Conservation (phyloP, 2,113 vertebrate genomes). For the Fregata magnificens region DNA sequence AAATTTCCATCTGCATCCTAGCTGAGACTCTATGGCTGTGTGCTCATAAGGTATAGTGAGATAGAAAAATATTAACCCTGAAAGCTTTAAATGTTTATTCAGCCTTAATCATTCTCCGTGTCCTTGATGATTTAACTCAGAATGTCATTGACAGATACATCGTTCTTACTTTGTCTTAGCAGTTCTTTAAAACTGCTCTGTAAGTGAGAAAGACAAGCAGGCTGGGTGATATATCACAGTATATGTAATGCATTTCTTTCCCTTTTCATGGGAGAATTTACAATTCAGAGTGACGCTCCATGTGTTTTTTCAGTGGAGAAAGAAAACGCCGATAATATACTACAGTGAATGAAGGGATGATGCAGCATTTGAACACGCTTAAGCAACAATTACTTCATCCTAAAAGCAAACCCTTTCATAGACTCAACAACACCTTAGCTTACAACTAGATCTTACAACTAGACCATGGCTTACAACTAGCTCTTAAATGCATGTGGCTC, state of each 20-base stretch:
- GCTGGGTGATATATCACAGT: not conserved
- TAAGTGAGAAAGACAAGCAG: not conserved
- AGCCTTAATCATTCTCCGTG: not conserved
- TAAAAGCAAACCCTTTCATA: not conserved
- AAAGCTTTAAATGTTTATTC: not conserved
- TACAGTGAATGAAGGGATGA: not conserved
- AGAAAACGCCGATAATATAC: not conserved
- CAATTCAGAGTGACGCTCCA: not conserved
- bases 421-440: not conserved
- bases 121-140: not conserved
- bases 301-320: not conserved
- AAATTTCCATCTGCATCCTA: not conserved
- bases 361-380: not conserved
- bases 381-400: not conserved
- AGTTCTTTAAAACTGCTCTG: not conserved
- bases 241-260: not conserved
- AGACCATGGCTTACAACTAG: not conserved
- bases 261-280: conserved; percentile 9
- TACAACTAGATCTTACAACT: not conserved
- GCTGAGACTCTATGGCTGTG: not conserved
- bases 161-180: not conserved
- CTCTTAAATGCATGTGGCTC: not conserved
- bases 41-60: not conserved
- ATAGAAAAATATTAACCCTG: not conserved
- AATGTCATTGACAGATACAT: not conserved